Conservation (phyloP, 2,888 invertebrate species). For the Platynereis dumerilii region DNA sequence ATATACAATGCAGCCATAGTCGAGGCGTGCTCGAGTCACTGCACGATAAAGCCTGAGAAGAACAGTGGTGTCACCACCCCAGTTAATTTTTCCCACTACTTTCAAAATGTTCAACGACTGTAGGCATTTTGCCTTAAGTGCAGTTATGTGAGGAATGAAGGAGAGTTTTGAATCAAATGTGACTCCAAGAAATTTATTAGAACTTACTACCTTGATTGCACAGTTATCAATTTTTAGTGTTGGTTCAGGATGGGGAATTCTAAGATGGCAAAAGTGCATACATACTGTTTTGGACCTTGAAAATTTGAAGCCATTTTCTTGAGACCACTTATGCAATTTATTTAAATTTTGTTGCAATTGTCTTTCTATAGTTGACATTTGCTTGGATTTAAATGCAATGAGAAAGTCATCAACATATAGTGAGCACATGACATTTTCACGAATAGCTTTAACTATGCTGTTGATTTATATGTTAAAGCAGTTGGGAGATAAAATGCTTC, state of each 20-base stretch:
- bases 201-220: constrained; percentile 19
- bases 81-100: constrained; percentile 25
- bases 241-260: constrained; percentile 27
- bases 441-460: too few relatives aligned
- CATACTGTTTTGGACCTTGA: constrained; percentile 31
- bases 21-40: constrained; percentile 30
- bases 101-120: constrained; percentile 32
- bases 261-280: constrained; percentile 26
- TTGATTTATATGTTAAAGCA: constrained; percentile 16
- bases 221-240: constrained; percentile 9
- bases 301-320: constrained; percentile 32
- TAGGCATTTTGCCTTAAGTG: constrained; percentile 26
- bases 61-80: constrained; percentile 28
- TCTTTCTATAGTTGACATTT: constrained; percentile 21
- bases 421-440: background rate
- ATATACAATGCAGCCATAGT: constrained; percentile 33
- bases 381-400: background rate
- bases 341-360: constrained; percentile 16
- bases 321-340: constrained; percentile 13
- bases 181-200: constrained; percentile 31
- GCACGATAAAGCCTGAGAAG: constrained; percentile 24
- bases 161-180: constrained; percentile 34
- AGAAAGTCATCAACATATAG: constrained; percentile 25
- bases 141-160: constrained; percentile 30
- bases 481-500: constrained; percentile 23